Evolutionary conservation across 2,797 vertebrate genomes (phyloP).

Genomic region (Smutsia gigantea): DNA sequence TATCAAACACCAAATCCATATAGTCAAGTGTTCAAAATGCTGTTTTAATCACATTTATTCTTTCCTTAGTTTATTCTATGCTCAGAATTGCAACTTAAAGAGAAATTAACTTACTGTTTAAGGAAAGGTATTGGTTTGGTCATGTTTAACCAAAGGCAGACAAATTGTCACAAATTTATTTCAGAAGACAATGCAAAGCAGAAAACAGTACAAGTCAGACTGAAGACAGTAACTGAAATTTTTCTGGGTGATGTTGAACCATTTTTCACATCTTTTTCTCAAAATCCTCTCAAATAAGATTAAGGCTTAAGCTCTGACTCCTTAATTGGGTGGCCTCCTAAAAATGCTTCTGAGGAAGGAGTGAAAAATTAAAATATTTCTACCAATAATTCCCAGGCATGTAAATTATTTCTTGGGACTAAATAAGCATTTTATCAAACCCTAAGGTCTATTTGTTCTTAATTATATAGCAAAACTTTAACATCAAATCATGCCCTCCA

Average conservation of each 20-base stretch:
- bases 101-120: constrained; percentile 54
- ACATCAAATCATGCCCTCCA: constrained; percentile 19
- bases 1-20: constrained; percentile 25
- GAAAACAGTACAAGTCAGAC: not conserved
- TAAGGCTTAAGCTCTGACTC: constrained; percentile 21
- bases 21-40: not conserved
- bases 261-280: constrained; percentile 21
- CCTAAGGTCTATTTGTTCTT: constrained; percentile 7
- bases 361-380: constrained; percentile 43
- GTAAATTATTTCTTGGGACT: constrained; percentile 37
- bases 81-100: not conserved
- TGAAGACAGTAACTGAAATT: not conserved
- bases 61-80: constrained; percentile 13
- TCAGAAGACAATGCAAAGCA: constrained; percentile 41
- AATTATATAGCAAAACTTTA: constrained; percentile 24
- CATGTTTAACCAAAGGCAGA: not conserved
- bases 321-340: not conserved
- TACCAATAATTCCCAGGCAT: not conserved
- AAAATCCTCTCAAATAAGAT: constrained; percentile 41
- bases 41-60: constrained; percentile 46
- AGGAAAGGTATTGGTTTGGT: not conserved
- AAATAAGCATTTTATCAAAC: constrained; percentile 36
- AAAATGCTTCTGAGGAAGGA: not conserved
- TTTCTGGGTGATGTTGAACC: not conserved
- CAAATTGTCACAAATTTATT: constrained; percentile 49